Conservation (phyloP, 2,888 invertebrate genomes). For the Mystacides longicornis region DNA sequence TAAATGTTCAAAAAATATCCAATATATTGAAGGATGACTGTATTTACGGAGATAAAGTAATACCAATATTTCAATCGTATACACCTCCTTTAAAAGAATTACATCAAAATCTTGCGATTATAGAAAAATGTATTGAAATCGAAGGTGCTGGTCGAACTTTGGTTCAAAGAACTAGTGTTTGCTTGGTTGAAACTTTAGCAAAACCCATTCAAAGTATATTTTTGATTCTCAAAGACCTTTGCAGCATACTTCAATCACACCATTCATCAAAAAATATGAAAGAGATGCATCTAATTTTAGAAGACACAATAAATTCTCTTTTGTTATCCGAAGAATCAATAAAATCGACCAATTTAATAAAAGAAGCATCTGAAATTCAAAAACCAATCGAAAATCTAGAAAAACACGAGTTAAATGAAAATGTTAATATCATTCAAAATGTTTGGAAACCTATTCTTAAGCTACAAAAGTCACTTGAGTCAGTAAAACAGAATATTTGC, state of each 20-base stretch:
- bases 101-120: constrained; percentile 56
- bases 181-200: constrained; percentile 55
- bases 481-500: constrained; percentile 22
- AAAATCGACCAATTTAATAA: constrained; percentile 39
- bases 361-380: constrained; percentile 30
- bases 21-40: constrained; percentile 45
- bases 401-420: constrained; percentile 12
- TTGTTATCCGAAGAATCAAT: constrained; percentile 50
- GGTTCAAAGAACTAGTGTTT: constrained; percentile 60
- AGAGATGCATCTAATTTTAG: constrained; percentile 42
- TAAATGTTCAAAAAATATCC: constrained; percentile 56
- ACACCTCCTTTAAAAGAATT: constrained; percentile 54
- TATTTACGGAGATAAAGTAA: constrained; percentile 38
- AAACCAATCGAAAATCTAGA: not conserved
- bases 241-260: constrained; percentile 39
- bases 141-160: constrained; percentile 60
- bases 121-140: constrained; percentile 62
- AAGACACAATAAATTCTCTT: constrained; percentile 45
- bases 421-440: constrained; percentile 21
- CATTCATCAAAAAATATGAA: constrained; percentile 35
- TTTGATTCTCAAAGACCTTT: constrained; percentile 45
- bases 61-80: constrained; percentile 50
- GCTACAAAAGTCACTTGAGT: constrained; percentile 24
- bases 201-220: constrained; percentile 49
- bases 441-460: constrained; percentile 24